These are phyloP conservation scores for Exocentrus adspersus DNA, from an alignment of 2,888 invertebrate genomes.

Conservation along the genomic window DNA sequence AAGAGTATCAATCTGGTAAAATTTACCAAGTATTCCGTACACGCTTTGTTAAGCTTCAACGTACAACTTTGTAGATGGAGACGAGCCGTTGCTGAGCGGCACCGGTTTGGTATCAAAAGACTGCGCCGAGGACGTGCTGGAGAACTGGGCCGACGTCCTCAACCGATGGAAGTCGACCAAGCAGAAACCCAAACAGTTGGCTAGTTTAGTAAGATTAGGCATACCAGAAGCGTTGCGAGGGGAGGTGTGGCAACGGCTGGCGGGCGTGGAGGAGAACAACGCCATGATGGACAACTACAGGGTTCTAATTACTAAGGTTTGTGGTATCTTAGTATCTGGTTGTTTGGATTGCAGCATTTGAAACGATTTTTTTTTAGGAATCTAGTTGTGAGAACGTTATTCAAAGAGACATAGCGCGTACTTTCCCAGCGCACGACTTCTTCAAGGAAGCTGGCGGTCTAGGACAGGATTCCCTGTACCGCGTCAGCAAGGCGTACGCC, in stretches of 20 bases:
- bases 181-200: slow-evolving; percentile 84
- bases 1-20: slow-evolving; percentile 75
- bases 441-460: slow-evolving; percentile 95
- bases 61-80: slow-evolving; percentile 80
- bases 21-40: no score
- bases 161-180: slow-evolving; percentile 74
- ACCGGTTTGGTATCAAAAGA: slow-evolving; percentile 98
- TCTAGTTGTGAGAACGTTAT: slow-evolving; percentile 96
- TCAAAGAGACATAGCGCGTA: slow-evolving; percentile 95
- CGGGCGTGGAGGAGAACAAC: slow-evolving; percentile 84
- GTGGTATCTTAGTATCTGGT: no score
- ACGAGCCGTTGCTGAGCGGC: slow-evolving; percentile 96
- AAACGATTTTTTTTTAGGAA: slow-evolving; percentile 76
- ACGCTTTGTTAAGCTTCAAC: no score
- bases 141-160: slow-evolving; percentile 91
- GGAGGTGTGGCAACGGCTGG: slow-evolving; percentile 96
- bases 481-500: slow-evolving; percentile 97
- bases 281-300: slow-evolving; percentile 93
- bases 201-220: slow-evolving; percentile 83
- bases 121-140: slow-evolving; percentile 91
- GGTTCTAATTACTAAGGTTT: slow-evolving; percentile 92
- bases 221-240: slow-evolving; percentile 96
- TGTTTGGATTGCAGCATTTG: no score
- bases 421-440: slow-evolving; percentile 98
- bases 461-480: slow-evolving; percentile 95